These are phyloP conservation scores for Cepaea nemoralis DNA, from an alignment of 1,140 invertebrate genomes.

Conservation along the genomic window DNA sequence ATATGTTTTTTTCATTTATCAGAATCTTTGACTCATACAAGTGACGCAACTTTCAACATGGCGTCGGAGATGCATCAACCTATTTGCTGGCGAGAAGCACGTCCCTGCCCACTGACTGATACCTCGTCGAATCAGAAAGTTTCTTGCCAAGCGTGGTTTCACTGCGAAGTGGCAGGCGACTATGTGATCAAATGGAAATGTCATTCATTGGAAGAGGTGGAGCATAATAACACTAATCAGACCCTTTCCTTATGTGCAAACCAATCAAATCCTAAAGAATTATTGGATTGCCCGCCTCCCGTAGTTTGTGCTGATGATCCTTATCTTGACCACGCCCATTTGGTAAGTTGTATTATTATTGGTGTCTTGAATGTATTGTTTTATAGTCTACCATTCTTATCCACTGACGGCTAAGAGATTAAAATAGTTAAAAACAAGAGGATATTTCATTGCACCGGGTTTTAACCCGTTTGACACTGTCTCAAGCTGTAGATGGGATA, in stretches of 20 bases:
- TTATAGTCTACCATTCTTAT: too few species aligned
- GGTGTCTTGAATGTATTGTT: too few species aligned
- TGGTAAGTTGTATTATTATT: not conserved
- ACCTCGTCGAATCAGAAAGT: not conserved
- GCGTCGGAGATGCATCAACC: not conserved
- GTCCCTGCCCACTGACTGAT: not conserved
- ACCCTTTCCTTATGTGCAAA: not conserved
- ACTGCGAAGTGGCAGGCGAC: constrained; percentile 23
- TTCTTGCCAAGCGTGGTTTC: constrained; percentile 12
- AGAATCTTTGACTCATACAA: not conserved
- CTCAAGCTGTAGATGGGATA: too few species aligned
- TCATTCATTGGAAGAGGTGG: constrained; percentile 2
- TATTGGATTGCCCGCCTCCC: constrained; percentile 21
- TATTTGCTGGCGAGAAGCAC: constrained; percentile 5
- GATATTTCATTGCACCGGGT: too few species aligned
- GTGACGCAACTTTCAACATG: not conserved
- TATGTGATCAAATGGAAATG: constrained; percentile 29
- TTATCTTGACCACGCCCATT: not conserved
- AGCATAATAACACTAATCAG: not conserved
- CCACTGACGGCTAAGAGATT: too few species aligned
- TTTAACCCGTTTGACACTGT: too few species aligned
- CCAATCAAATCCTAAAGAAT: not conserved
- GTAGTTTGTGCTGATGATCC: constrained; percentile 21
- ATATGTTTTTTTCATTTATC: not conserved
- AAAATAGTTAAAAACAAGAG: too few species aligned